Evolutionary conservation across 92 coral and sea anemone species (phyloP).

Genomic region (Porites rus): DNA sequence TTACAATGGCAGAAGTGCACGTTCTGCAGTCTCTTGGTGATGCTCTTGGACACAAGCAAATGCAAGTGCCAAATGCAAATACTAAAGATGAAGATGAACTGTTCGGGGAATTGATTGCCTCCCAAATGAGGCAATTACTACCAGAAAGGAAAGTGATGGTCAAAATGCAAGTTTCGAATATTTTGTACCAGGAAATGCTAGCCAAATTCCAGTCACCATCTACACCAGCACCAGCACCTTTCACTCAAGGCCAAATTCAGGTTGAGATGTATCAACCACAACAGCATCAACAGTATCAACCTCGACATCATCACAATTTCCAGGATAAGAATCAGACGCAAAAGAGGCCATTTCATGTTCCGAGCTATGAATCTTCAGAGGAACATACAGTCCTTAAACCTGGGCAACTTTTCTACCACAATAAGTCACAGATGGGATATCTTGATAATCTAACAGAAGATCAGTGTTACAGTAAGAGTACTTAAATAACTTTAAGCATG

Average conservation of each 20-base stretch:
- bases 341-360: conserved; percentile 39
- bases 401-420: conserved; percentile 53
- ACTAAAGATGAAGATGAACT: conserved; percentile 62
- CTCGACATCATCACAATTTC: conserved; percentile 5
- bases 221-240: conserved; percentile 24
- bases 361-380: conserved; percentile 20
- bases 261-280: conserved; percentile 18
- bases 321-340: conserved; percentile 37
- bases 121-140: conserved; percentile 64
- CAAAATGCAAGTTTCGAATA: conserved; percentile 70
- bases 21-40: conserved; percentile 47
- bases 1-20: conserved; percentile 42
- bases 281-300: conserved; percentile 6
- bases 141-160: conserved; percentile 42
- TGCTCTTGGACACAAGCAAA: conserved; percentile 23
- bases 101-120: conserved; percentile 52
- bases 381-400: conserved; percentile 34
- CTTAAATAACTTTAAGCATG: conserved; percentile 1
- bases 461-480: neutral
- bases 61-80: neutral
- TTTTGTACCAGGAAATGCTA: conserved; percentile 62
- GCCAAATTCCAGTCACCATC: conserved; percentile 20
- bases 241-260: neutral
- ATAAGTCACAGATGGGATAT: conserved; percentile 21
- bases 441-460: conserved; percentile 10